Base-by-base conservation (phyloP, 2,888 invertebrate species). In the Penaeus monodon region DNA sequence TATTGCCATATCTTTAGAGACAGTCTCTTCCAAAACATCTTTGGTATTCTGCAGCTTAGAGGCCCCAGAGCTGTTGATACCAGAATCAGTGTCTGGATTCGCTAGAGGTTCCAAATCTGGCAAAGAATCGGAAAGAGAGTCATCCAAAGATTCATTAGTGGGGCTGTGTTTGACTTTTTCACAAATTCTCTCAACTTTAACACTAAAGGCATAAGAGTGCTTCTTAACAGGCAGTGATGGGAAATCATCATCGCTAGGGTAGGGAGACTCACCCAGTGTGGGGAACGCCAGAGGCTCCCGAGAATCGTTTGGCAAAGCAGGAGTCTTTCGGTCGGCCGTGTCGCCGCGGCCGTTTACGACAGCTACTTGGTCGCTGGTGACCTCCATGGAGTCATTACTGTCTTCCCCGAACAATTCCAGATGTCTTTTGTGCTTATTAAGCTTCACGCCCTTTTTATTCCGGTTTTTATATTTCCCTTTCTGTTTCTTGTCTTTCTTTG, bases 381-480 rank as follows among this genome's bases (percentile, higher is more conserved):
- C 76, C 20, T 74, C 83, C 63, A 80, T 38, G 14, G 86, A 87
- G 49, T 87, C 86, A 68, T 79, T 87, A 33, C 86, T 87, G 65
- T 87, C 83, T 70, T 87, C 86, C 24, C 86, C 86, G 74, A 87
- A 87, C 14, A 87, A 65, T 68, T 87, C 86, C 14, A 87, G 44
- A 29, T 87, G 86, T 74, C 86, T 77, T 87, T 87, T 87, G 82
- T 87, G 79, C 44, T 83, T 87, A 49, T 70, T 78, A 1, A 64
- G 63, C 33, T 79, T 87, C 7, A 73, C 27, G 44, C 66, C 33
- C 33, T 83, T 87, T n/a, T 78, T 87, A 10, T 33, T 29, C 33
- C 80, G 79, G 44, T 49, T 73, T 33, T 74, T 87, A 27, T 74
- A 29, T 83, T 73, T 83, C 20, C 64, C 33, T 73, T 79, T 83